Percentiles rank a stretch among this genome's conserved stretches.
phyloP scores from a whole-genome alignment of 2,113 vertebrate genomes.

The Xiphophorus maculatus region DNA sequence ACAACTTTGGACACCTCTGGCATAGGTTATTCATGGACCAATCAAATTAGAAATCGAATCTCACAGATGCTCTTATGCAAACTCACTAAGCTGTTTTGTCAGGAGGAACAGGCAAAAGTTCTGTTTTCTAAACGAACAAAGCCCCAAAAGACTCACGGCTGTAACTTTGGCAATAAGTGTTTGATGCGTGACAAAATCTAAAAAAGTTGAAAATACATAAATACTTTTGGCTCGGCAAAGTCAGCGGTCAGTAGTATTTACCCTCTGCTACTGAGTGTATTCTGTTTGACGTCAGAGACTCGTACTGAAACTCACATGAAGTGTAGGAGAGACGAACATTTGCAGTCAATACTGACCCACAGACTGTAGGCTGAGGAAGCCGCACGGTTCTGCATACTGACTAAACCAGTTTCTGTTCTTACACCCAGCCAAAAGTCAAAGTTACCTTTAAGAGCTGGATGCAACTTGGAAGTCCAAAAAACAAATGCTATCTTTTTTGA shows the following conservation, averaged over 20 bases:
- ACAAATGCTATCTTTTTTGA: background rate
- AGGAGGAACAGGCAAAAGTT: too few species aligned
- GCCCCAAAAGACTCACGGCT: too few species aligned
- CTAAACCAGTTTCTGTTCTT: background rate
- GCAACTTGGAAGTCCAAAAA: background rate
- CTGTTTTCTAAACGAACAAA: too few species aligned
- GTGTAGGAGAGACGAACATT: background rate
- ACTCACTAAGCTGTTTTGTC: too few species aligned
- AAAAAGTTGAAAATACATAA: background rate
- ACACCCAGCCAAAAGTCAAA: background rate
- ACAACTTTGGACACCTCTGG: too few species aligned
- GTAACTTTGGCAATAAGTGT: background rate
- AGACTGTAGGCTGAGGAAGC: background rate
- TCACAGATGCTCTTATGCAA: too few species aligned
- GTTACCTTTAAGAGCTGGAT: background rate
- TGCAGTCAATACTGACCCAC: background rate
- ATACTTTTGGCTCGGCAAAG: background rate
- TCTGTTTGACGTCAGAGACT: background rate
- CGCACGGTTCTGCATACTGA: background rate
- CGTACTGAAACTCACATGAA: background rate
- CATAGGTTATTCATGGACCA: too few species aligned
- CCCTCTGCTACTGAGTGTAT: background rate
- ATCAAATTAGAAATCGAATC: too few species aligned
- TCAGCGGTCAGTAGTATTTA: background rate
- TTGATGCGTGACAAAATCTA: background rate